Percentiles rank a stretch among this genome's conserved stretches.
These are phyloP conservation scores for Melanargia galathea DNA, from an alignment of 2,888 invertebrate genomes.

Conservation along the genomic window DNA sequence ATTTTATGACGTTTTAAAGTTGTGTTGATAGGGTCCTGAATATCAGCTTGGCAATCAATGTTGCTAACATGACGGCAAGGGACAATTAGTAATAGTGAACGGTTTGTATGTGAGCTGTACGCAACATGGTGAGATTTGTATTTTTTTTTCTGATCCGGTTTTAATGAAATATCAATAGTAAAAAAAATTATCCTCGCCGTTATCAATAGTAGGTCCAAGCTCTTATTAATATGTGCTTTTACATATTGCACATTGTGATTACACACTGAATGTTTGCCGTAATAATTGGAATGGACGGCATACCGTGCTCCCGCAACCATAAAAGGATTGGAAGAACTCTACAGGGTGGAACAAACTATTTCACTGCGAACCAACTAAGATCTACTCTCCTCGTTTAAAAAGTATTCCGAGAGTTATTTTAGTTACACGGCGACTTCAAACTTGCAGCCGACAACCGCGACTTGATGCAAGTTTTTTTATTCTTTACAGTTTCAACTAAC, in stretches of 20 bases:
- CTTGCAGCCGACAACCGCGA: not conserved
- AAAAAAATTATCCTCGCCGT: too few species aligned
- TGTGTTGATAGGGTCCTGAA: too few species aligned
- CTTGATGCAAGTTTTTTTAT: not conserved
- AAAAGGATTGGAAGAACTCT: slow-evolving; percentile 20
- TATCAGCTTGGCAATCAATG: too few species aligned
- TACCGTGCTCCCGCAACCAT: slow-evolving; percentile 18
- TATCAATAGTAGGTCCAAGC: not conserved
- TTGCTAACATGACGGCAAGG: too few species aligned
- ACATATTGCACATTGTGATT: not conserved
- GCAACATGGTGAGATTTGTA: too few species aligned
- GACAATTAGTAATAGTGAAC: too few species aligned
- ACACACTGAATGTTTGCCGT: slow-evolving; percentile 17
- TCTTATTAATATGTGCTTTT: not conserved
- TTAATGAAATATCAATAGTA: too few species aligned
- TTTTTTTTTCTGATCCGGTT: too few species aligned
- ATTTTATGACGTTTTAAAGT: too few species aligned
- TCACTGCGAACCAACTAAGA: slow-evolving; percentile 13
- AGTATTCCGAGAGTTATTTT: slow-evolving; percentile 17
- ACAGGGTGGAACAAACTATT: slow-evolving; percentile 13
- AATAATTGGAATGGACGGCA: slow-evolving; percentile 22
- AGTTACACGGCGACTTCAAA: slow-evolving; percentile 12
- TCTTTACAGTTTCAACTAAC: not conserved
- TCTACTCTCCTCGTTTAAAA: slow-evolving; percentile 5
- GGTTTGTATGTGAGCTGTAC: too few species aligned